These are phyloP conservation scores for Rhagoletis pomonella DNA, from an alignment of 1,140 invertebrate genomes.

Conservation along the genomic window DNA sequence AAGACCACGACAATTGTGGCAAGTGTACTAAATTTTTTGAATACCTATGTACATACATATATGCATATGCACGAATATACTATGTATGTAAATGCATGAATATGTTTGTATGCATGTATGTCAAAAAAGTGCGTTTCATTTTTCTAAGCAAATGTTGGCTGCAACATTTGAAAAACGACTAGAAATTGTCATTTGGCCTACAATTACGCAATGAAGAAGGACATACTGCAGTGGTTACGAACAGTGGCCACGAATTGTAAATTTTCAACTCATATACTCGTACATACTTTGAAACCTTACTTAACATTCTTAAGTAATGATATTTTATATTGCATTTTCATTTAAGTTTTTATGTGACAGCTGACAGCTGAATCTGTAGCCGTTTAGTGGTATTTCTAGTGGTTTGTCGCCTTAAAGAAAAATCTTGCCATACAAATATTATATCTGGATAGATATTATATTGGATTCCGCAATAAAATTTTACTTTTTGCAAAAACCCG, in stretches of 20 bases:
- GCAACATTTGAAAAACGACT: constrained; percentile 47
- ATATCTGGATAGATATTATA: too few relatives aligned
- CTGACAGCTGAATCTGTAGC: too few relatives aligned
- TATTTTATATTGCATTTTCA: too few relatives aligned
- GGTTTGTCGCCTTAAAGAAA: too few relatives aligned
- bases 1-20: not conserved
- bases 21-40: constrained; percentile 50
- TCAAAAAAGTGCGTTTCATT: constrained; percentile 37
- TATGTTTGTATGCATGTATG: not conserved
- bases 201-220: not conserved
- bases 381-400: too few relatives aligned
- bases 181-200: constrained; percentile 44
- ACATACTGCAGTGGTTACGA: not conserved
- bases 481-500: too few relatives aligned
- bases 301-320: too few relatives aligned
- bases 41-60: not conserved
- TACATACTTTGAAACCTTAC: too few relatives aligned
- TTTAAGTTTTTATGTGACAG: too few relatives aligned
- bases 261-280: too few relatives aligned
- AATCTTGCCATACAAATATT: too few relatives aligned
- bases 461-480: too few relatives aligned
- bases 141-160: constrained; percentile 29
- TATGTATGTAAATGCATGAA: not conserved
- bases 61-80: not conserved
- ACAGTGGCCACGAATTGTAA: not conserved